Evolutionary conservation across 1,140 invertebrate genomes (phyloP), one percentile per base, ranked within the genome.

Genomic region (Diprion similis): DNA sequence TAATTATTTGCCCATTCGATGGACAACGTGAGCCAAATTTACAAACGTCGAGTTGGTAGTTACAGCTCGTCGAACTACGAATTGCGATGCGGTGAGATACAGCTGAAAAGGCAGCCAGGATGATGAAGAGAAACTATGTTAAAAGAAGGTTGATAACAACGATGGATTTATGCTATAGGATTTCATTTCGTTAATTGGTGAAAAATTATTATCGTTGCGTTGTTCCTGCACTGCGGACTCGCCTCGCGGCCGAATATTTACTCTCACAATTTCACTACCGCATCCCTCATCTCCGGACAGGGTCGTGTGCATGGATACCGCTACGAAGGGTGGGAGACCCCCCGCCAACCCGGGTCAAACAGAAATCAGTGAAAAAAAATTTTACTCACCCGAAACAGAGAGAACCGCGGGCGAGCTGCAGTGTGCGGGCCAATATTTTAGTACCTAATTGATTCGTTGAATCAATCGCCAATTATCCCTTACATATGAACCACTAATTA

Each of bases 1-100:
- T 85, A 87, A 86, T 88, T 87, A 86, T 87, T 87, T 79, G 82
- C 73, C 83, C 83, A 86, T 87, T 88, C 83, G 82, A 79, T 79
- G 80, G 81, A 19, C 86, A 87, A 87, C 85, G 85, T 87, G 85
- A 81, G 76, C 82, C 80, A 86, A 86, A 87, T 87, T 85, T 86
- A 86, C 84, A 86, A 88, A 84, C 86, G 84, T 87, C 51, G 51
- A 59, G n/a, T 59, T 37, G 24, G 24, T 1, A 37, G 24, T 37
- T 37, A 37, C 24, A 37, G 24, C 24, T 37, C 24, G 24, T 37
- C 24, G 24, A 1, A 3, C 24, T 37, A 37, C 24, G 24, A 37
- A 37, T 37, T 37, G 2, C 24, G 24, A 37, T 6, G 24, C 24
- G 24, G 24, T 37, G 24, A 37, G 24, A 37, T 37, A 37, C 2